Evolutionary conservation across 2,888 invertebrate genomes (phyloP), one percentile per base, ranked within the genome.

Genomic region (Tetramorium bicarinatum): DNA sequence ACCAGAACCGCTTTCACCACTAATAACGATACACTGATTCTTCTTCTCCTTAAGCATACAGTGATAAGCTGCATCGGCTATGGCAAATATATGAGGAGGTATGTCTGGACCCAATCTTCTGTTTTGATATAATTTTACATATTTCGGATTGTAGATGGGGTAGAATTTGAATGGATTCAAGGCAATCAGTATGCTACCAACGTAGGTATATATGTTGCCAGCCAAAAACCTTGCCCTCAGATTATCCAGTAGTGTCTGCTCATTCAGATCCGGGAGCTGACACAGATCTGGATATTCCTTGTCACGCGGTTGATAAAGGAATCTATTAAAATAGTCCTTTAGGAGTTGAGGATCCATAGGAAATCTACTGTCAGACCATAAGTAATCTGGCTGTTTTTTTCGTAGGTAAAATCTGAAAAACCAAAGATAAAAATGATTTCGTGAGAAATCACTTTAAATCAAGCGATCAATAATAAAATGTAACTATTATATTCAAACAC

Each of bases 81-180:
- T 98, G 79, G 99, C 99, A 95, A 99, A 99, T 93, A 99, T 99
- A 94, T 99, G 99, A 64, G 99, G 99, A 56, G 99, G 99, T 90
- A 99, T 96, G 93, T 98, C 98, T 56, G 98, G 98, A 44, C 98
- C 98, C 91, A 99, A 96, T 91, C 98, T 96, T 94, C 98, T 97
- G 95, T 98, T 98, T 95, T 99, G 99, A 95, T 99, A 99, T 91
- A 99, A 95, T 95, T 98, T 98, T 90, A 99, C 99, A 96, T 99
- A 99, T 95, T 99, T 99, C 67, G 99, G 99, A 95, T 99, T 99
- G 96, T 99, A 99, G 91, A 99, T 99, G 34, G 99, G 99, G 95
- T 98, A 98, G 95, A 99, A 99, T 95, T 97, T 97, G 95, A 99
- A 99, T 15, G 98, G 98, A 95, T 99, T 99, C 88, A 99, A 97